Conservation (phyloP, 2,888 invertebrate genomes). For the Nymphalis polychloros region DNA sequence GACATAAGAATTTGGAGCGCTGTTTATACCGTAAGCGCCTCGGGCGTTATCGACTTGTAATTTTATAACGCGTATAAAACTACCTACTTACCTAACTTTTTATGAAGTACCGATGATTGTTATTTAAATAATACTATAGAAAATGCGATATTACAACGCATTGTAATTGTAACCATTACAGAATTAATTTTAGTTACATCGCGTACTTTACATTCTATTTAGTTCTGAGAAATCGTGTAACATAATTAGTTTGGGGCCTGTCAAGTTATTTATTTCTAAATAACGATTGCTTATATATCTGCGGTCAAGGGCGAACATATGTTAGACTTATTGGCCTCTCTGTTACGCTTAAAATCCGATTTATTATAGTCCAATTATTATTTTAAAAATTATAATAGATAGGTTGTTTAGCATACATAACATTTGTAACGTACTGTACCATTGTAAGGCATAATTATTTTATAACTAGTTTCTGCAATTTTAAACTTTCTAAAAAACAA, state of each 20-base stretch:
- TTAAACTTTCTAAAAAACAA: too few species aligned
- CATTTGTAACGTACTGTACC: too few species aligned
- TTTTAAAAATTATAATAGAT: background rate
- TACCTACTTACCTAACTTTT: conserved; percentile 24
- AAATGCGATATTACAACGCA: conserved; percentile 19
- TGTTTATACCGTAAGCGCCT: conserved; percentile 65
- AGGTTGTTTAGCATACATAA: background rate
- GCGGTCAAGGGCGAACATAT: conserved; percentile 15
- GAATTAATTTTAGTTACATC: conserved; percentile 9
- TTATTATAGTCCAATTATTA: background rate
- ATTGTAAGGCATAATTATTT: too few species aligned
- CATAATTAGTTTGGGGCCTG: conserved; percentile 8
- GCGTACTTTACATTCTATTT: conserved; percentile 2
- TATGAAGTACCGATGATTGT: conserved; percentile 26
- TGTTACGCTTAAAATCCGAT: background rate
- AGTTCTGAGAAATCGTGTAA: conserved; percentile 4
- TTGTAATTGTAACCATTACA: conserved; percentile 16
- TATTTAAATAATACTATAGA: conserved; percentile 30
- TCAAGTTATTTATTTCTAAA: conserved; percentile 15
- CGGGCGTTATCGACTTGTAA: conserved; percentile 41
- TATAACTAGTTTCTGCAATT: too few species aligned
- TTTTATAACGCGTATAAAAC: conserved; percentile 28
- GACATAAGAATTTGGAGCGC: conserved; percentile 65
- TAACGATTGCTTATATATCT: conserved; percentile 14
- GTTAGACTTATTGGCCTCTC: background rate